Conservation (phyloP, 2,888 invertebrate species). For the Dryocosmus kuriphilus region DNA sequence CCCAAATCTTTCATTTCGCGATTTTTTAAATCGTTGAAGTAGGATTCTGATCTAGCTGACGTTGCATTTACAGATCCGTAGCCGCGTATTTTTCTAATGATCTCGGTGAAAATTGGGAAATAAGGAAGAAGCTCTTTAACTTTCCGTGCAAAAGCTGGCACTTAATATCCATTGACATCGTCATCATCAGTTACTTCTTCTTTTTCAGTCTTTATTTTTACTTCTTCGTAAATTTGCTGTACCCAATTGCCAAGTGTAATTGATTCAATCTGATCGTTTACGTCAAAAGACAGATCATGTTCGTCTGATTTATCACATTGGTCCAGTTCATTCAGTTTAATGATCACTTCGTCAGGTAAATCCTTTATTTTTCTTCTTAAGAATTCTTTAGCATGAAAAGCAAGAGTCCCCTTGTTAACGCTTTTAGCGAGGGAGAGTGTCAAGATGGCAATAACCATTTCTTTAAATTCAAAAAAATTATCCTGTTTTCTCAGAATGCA, state of each 20-base stretch:
- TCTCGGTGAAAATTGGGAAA: no score
- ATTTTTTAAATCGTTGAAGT: no score
- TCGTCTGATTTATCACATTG: background rate
- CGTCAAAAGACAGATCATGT: background rate
- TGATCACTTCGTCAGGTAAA: background rate
- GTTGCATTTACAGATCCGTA: no score
- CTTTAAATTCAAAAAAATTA: background rate
- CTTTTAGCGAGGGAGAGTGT: background rate
- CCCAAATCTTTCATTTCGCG: no score
- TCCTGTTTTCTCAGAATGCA: background rate
- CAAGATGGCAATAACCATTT: background rate
- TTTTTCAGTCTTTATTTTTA: background rate
- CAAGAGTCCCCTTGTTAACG: no score
- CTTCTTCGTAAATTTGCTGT: background rate
- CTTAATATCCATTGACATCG: constrained; percentile 42
- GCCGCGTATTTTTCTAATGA: no score
- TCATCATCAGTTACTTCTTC: background rate
- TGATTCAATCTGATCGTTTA: background rate
- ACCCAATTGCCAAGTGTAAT: background rate
- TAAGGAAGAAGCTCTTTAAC: constrained; percentile 45
- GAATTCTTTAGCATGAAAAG: no score
- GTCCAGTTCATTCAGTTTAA: background rate
- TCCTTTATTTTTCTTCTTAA: constrained; percentile 8
- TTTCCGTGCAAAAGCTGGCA: constrained; percentile 41
- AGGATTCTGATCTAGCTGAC: no score